Evolutionary conservation across 2,797 vertebrate species (phyloP).

Genomic region (Lagocephalus sceleratus): DNA sequence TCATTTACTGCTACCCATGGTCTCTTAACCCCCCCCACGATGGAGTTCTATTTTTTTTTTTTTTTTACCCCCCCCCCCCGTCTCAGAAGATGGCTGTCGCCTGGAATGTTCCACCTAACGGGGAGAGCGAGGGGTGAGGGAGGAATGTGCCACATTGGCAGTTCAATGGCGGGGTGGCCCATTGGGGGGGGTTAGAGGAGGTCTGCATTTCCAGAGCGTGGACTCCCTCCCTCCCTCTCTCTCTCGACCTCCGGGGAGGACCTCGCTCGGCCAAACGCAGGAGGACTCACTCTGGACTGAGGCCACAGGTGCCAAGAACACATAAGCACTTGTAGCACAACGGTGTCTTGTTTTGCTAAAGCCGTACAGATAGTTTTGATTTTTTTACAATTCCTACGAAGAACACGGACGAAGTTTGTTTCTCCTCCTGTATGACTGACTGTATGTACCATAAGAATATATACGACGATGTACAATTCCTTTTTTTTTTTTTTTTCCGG

Average conservation of each 20-base stretch:
- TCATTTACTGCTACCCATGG: conserved; percentile 58
- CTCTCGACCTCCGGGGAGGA: conserved; percentile 62
- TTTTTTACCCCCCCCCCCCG: too few species aligned
- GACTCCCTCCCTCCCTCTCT: conserved; percentile 64
- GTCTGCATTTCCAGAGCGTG: conserved; percentile 53
- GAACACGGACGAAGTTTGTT: conserved; percentile 49
- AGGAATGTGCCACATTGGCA: conserved; percentile 66
- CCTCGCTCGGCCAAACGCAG: conserved; percentile 44
- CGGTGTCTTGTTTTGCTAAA: conserved; percentile 71
- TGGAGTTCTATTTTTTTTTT: conserved; percentile 41
- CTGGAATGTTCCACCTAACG: conserved; percentile 67
- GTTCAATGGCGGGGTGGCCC: conserved; percentile 28
- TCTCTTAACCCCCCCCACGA: conserved; percentile 46
- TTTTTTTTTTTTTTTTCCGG: conserved; percentile 38
- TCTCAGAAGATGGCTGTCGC: conserved; percentile 70
- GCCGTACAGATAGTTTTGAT: conserved; percentile 55
- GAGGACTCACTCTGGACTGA: conserved; percentile 69
- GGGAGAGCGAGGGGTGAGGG: conserved; percentile 57
- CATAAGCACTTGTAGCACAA: conserved; percentile 78
- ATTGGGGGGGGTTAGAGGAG: conserved; percentile 14
- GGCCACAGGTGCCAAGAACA: conserved; percentile 73
- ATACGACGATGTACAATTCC: conserved; percentile 50
- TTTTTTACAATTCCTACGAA: conserved; percentile 60
- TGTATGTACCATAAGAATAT: conserved; percentile 62
- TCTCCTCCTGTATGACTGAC: conserved; percentile 44